Base-by-base conservation (phyloP, 2,888 invertebrate species). In the Lithophane semibrunnea region DNA sequence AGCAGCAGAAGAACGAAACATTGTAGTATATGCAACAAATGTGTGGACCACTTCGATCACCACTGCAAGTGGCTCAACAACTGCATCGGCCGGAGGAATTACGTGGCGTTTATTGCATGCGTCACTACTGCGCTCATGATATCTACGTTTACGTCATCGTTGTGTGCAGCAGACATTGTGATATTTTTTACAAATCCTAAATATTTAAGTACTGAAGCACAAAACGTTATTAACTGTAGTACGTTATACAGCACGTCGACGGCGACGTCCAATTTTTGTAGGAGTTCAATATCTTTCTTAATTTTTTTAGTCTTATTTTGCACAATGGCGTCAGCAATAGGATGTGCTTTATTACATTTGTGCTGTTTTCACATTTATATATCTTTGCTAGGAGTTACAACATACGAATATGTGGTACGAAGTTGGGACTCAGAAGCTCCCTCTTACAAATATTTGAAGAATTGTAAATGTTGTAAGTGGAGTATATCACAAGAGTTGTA, bases 11-110 rank as follows among this genome's bases (percentile, higher is more conserved):
- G 98, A 83, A 99, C 99, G 18, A 99, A 99, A 94, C 99, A 99
- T 94, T 99, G 99, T 94, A 98, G 98, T 90, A 97, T 99, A 87
- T 99, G 99, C 96, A 99, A 99, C 97, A 99, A 99, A 97, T 99
- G 99, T 95, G 98, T 99, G 71, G 98, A 98, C 21, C 97, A 98
- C 78, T 99, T 99, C 95, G 99, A 99, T 94, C 99, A 99, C 94
- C 99, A 99, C 95, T 99, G 99, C 97, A 99, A 99, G 97, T 99
- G 99, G 99, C 97, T 99, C 88, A 99, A 99, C 97, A 99, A 99
- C 95, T 99, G 99, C 96, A 98, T 99, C 82, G 99, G 99, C 13
- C 97, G 97, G 65, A 97, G 99, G 88, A 99, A 99, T 94, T 99
- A 99, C 97, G 97, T 97, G 64, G 97, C 98, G 49, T 99, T 99